phyloP scores from a whole-genome alignment of 2,797 vertebrate genomes.

The Podargus strigoides region DNA sequence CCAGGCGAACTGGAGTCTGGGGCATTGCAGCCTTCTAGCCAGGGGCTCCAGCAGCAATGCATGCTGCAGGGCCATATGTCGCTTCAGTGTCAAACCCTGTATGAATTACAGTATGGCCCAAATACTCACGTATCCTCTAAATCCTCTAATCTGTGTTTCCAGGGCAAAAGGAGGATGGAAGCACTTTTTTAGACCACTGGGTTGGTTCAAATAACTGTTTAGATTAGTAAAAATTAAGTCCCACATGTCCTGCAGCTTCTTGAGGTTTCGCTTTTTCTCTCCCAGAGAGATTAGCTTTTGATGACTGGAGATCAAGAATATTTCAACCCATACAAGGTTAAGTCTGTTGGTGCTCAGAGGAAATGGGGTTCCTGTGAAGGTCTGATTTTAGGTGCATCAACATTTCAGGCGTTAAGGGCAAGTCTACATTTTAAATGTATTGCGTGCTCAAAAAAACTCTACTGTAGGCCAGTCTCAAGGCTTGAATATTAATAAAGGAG shows the following conservation, averaged over 20 bases:
- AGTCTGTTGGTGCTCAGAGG: neutral
- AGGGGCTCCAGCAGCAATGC: neutral
- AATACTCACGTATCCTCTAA: neutral
- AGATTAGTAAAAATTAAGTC: neutral
- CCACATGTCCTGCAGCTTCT: neutral
- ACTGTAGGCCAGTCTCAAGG: neutral
- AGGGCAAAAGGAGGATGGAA: neutral
- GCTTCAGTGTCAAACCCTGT: rapidly evolving
- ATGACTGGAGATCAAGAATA: neutral
- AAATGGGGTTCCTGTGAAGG: neutral
- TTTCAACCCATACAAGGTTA: neutral
- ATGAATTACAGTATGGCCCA: neutral
- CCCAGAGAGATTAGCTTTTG: neutral
- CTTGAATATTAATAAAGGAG: constrained; percentile 22
- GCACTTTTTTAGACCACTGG: neutral
- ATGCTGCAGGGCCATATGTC: rapidly evolving
- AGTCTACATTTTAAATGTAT: neutral
- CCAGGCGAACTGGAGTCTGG: rapidly evolving
- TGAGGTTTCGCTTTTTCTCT: constrained; percentile 27
- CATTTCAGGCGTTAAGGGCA: neutral
- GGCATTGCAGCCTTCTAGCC: rapidly evolving
- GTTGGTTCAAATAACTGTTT: neutral
- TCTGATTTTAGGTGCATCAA: neutral
- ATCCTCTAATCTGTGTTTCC: neutral
- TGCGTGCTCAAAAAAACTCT: neutral